A percentile compares a stretch with the other conserved stretches of the same genome.
Evolutionary conservation across 2,797 vertebrate genomes (phyloP).

Genomic region (Gymnothorax reevesii): DNA sequence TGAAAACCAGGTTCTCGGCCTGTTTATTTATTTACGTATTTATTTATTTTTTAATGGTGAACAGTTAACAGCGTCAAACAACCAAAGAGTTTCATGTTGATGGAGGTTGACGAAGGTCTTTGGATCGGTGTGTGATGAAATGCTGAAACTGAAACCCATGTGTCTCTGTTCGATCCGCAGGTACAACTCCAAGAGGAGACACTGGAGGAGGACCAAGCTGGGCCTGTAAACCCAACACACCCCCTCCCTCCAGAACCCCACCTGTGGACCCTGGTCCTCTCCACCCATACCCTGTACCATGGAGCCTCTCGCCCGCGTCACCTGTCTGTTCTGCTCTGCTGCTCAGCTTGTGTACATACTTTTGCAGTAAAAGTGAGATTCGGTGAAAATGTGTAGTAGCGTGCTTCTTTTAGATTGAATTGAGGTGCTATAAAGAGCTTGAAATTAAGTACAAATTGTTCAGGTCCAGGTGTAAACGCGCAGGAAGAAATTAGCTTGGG

Average conservation of each 20-base stretch:
- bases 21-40: not conserved
- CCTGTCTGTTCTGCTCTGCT: constrained; percentile 72
- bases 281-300: constrained; percentile 34
- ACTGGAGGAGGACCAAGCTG: constrained; percentile 90
- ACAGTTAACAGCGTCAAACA: not conserved
- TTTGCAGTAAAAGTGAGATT: constrained; percentile 67
- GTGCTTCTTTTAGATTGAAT: not conserved
- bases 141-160: not conserved
- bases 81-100: not conserved
- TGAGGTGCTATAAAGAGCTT: too few relatives aligned
- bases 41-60: not conserved
- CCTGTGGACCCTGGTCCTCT: constrained; percentile 45
- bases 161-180: not conserved
- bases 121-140: not conserved
- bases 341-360: constrained; percentile 67
- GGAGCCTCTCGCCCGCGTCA: constrained; percentile 60
- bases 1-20: too few relatives aligned
- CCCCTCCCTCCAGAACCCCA: constrained; percentile 31
- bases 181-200: constrained; percentile 68
- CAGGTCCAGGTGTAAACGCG: too few relatives aligned
- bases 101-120: not conserved
- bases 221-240: constrained; percentile 72
- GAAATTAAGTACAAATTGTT: too few relatives aligned
- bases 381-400: not conserved
- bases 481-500: too few relatives aligned